Evolutionary conservation across 2,797 vertebrate species (phyloP).

Genomic region (Acrossocheilus wenchowensis): DNA sequence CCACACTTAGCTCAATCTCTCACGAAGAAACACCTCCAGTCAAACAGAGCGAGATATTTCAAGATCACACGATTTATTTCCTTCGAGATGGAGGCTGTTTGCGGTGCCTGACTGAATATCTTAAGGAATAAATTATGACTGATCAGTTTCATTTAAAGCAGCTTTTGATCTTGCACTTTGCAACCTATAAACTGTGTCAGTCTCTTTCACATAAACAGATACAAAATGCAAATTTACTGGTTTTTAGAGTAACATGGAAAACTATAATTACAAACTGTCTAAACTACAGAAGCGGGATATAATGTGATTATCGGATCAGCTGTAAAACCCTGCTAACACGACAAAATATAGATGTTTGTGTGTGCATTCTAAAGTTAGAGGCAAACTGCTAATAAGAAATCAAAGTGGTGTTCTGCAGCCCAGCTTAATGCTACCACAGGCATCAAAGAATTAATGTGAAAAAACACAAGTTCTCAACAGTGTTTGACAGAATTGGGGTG

Average conservation of each 20-base stretch:
- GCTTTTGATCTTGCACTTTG: constrained; percentile 26
- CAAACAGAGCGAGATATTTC: constrained; percentile 39
- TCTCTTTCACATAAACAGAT: constrained; percentile 23
- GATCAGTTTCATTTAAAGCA: constrained; percentile 38
- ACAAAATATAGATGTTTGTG: constrained; percentile 54
- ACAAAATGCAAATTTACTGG: not conserved
- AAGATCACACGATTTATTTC: constrained; percentile 27
- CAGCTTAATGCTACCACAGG: constrained; percentile 30
- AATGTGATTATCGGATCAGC: constrained; percentile 63
- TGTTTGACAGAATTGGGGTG: constrained; percentile 47
- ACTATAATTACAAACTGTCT: constrained; percentile 52
- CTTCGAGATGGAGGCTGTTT: constrained; percentile 24
- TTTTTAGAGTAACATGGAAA: constrained; percentile 16
- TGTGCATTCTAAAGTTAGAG: constrained; percentile 51
- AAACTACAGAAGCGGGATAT: constrained; percentile 54
- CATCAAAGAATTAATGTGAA: constrained; percentile 30
- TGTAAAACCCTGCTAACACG: constrained; percentile 52
- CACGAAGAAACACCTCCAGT: constrained; percentile 16
- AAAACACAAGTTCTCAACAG: constrained; percentile 16
- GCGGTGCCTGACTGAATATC: constrained; percentile 34
- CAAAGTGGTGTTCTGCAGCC: constrained; percentile 28
- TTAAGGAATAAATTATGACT: constrained; percentile 30
- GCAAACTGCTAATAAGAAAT: constrained; percentile 34
- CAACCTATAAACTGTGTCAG: constrained; percentile 22
- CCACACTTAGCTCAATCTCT: not conserved